Evolutionary conservation across 2,888 invertebrate species (phyloP).

Genomic region (Pterostichus madidus): DNA sequence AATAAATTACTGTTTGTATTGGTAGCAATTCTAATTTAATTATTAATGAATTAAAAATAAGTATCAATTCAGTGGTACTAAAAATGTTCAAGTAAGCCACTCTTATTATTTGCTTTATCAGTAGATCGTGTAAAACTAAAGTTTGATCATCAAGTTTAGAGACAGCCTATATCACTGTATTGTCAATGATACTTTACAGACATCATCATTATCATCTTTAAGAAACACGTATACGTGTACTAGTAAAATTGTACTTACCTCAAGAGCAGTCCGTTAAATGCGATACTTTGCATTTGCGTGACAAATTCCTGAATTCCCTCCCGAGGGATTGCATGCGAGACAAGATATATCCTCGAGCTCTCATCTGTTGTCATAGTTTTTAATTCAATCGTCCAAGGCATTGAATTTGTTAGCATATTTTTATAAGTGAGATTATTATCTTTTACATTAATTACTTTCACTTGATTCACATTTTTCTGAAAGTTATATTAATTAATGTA

Average conservation of each 20-base stretch:
- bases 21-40: no score
- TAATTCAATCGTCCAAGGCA: constrained; percentile 3
- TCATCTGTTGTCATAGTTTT: background rate
- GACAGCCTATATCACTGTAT: no score
- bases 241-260: background rate
- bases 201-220: no score
- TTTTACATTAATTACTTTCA: constrained; percentile 18
- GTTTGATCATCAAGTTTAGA: no score
- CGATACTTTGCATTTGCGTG: background rate
- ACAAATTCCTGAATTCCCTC: constrained; percentile 35
- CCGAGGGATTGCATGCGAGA: background rate
- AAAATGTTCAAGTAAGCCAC: no score
- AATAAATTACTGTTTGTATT: no score
- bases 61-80: no score
- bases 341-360: background rate
- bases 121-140: no score
- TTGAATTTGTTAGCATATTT: constrained; percentile 8
- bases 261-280: background rate
- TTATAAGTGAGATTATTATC: background rate
- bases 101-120: no score
- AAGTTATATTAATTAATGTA: background rate
- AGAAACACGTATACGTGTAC: no score
- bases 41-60: no score
- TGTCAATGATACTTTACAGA: no score
- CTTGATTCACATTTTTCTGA: background rate